Base-by-base conservation (phyloP, 2,113 vertebrate genomes). In the Phylloscopus whistleri region DNA sequence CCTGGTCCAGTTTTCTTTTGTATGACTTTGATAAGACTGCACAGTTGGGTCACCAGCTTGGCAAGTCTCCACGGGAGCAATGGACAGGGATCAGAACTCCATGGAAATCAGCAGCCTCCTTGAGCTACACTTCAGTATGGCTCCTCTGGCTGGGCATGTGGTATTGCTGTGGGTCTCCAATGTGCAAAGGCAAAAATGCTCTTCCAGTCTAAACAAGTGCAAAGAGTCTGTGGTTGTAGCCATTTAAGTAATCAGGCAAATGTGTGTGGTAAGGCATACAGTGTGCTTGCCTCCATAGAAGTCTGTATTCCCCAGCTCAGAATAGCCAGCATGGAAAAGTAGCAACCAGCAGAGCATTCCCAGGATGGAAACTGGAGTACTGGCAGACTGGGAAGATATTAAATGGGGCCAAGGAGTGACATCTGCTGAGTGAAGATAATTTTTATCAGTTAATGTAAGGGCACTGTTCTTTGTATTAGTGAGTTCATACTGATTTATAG, bases 401-500 rank as follows among this genome's bases (percentile, higher is more conserved):
- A 82, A 87, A 56, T 56, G 11, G 5, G 15, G 20, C 55, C 48
- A 69, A 74, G 52, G 27, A 85, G 16, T 44, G 80, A 55, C 30
- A 84, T 84, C 64, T 91, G 58, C 62, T 79, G 53, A 78, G 41
- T 67, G 80, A 75, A 75, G 69, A 43, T 74, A 72, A 87, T 79
- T 84, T 90, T 72, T 75, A 53, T 48, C 56, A 35, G 49, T 77
- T 92, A 46, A 91, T 91, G 53, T 67, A 68, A 87, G 33, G 37
- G 60, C 30, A 41, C 17, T 72, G 33, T 79, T 85, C 24, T 74
- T 88, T 30, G 33, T 53, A 64, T 51, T 90, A 84, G 35, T 87
- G 81, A 89, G 49, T 70, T 92, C 74, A 53, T 53, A 52, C 46
- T 82, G 53, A 76, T 84, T 79, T 87, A 79, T 1, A 14, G 11